Base-by-base conservation (phyloP, 2,113 vertebrate species). In the Mohoua ochrocephala region DNA sequence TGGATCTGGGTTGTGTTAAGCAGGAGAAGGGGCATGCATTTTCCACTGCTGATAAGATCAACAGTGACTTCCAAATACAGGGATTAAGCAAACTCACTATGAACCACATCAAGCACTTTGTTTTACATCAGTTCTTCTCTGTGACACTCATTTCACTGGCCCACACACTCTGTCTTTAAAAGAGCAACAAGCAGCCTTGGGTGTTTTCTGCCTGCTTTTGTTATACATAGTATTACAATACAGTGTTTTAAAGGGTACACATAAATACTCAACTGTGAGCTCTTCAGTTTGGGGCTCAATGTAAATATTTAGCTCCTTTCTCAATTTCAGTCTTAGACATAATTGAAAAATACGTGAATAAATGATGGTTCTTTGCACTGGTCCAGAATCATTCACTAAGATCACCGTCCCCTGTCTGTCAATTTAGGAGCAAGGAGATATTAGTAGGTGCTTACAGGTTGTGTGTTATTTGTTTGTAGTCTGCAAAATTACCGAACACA, bases 1-100 rank as follows among this genome's bases (percentile, higher is more conserved):
- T 91, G 92, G 84, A 97, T 96, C 91, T 96, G 84, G 84, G 67
- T 91, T 7, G 1, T 56, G n/a, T 56, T 85, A 57, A 92, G 78
- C 44, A 82, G 71, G 49, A 64, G 42, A 67, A 84, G 42, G 31
- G 57, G 13, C 42, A 35, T 3, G 4, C 64, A 78, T 96, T 96
- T 96, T 77, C 65, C 64, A 64, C 39, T 73, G 60, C 49, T 84
- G 68, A 20, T 64, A 74, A 94, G 50, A 92, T 96, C 93, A 97
- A n/a, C 80, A 59, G 52, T 71, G 69, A 76, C 68, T 95, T 86
- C 84, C 10, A 28, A 93, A 91, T 84, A 86, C 23, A 63, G 49
- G 41, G 75, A 94, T 97, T 94, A 92, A 84, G 30, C 64, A 52
- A 74, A 81, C n/a, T 59, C 57, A 31, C 37, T 75, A 17, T 42